Evolutionary conservation across 2,113 vertebrate species (phyloP).

Genomic region (Phalacrocorax carbo): DNA sequence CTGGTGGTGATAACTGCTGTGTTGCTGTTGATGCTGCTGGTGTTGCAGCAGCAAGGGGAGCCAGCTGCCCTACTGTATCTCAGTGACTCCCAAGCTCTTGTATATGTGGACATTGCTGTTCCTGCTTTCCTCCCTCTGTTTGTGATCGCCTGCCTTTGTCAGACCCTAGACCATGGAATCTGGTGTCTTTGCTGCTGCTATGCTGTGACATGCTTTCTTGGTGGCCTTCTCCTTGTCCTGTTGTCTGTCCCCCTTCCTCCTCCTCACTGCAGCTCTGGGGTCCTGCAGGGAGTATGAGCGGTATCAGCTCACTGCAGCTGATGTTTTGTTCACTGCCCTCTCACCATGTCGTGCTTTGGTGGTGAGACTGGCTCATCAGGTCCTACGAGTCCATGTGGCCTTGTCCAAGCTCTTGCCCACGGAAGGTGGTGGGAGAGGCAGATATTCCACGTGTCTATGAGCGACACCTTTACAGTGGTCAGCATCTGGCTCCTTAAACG

Average conservation of each 20-base stretch:
- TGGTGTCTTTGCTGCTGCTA: not conserved
- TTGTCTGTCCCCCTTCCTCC: not conserved
- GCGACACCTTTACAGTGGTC: too few species aligned
- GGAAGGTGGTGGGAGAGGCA: not conserved
- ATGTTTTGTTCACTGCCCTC: not conserved
- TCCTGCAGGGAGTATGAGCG: not conserved
- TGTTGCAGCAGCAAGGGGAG: not conserved
- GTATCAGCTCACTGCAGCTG: not conserved
- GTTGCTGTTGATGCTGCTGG: too few species aligned
- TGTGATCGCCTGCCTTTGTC: not conserved
- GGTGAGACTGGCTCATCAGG: not conserved
- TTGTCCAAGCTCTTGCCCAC: not conserved
- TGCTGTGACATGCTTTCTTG: not conserved
- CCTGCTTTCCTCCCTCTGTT: not conserved
- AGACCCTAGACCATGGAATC: not conserved
- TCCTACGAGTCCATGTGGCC: rapidly evolving
- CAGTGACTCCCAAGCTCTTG: not conserved
- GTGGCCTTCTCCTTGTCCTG: not conserved
- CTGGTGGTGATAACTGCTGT: not conserved
- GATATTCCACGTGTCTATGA: rapidly evolving
- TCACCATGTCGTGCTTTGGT: not conserved
- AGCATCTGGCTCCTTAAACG: not conserved
- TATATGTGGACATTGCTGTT: not conserved
- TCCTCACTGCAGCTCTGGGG: not conserved
- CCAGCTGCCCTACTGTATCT: rapidly evolving